phyloP scores from a whole-genome alignment of 2,797 vertebrate genomes.

The Enteromius radiatus region DNA sequence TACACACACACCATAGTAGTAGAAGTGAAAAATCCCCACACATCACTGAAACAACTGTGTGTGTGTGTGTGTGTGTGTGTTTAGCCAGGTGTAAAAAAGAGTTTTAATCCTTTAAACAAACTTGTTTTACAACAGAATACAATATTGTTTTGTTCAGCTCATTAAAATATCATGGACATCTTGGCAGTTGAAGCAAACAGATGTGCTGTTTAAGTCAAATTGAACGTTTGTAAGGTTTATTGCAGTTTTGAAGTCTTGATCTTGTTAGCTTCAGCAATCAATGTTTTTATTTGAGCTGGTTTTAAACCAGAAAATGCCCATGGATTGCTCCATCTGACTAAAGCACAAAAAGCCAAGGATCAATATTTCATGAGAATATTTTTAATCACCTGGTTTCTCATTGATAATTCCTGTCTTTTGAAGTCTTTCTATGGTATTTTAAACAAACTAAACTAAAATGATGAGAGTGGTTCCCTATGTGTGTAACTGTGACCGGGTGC shows the following conservation, averaged over 20 bases:
- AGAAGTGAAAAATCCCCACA: no score
- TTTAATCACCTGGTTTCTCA: slow-evolving; percentile 36
- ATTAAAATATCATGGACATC: slow-evolving; percentile 18
- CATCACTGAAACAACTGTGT: no score
- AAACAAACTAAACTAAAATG: background rate
- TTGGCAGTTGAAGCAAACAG: slow-evolving; percentile 1
- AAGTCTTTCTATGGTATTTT: background rate
- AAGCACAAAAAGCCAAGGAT: slow-evolving; percentile 51
- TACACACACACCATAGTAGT: no score
- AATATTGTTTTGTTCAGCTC: background rate
- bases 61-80: no score
- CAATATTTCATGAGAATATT: slow-evolving; percentile 59
- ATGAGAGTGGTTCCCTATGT: background rate
- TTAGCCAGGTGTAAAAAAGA: background rate
- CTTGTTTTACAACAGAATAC: background rate
- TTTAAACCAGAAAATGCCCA: slow-evolving; percentile 50
- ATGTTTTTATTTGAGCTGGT: slow-evolving; percentile 60
- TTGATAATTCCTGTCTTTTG: slow-evolving; percentile 4
- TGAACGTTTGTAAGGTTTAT: slow-evolving; percentile 48
- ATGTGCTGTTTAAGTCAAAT: slow-evolving; percentile 9
- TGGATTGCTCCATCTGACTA: slow-evolving; percentile 47
- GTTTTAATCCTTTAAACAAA: background rate
- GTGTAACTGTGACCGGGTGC: no score
- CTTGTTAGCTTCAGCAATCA: slow-evolving; percentile 62
- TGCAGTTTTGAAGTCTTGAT: slow-evolving; percentile 45